Percentiles rank a stretch among this genome's conserved stretches.
Evolutionary conservation across 2,888 invertebrate genomes (phyloP).

Genomic region (Thyatira batis): DNA sequence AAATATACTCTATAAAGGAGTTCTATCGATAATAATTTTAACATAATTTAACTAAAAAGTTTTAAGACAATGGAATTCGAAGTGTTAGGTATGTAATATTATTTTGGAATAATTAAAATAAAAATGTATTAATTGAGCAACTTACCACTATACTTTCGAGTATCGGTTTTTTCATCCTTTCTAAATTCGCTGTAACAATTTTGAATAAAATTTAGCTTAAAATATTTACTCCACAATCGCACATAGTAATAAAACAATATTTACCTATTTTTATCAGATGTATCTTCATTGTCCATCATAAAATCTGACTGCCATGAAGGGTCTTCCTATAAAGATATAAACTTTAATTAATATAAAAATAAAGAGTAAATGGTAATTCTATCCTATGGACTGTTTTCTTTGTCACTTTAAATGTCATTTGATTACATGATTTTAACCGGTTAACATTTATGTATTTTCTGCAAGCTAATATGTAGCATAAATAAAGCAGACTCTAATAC

Average conservation of each 20-base stretch:
- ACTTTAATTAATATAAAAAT: slow-evolving; percentile 36
- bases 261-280: slow-evolving; percentile 56
- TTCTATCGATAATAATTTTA: not conserved
- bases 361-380: slow-evolving; percentile 20
- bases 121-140: slow-evolving; percentile 6
- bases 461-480: too few species aligned
- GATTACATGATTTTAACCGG: too few species aligned
- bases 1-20: not conserved
- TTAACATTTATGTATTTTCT: too few species aligned
- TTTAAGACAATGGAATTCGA: too few species aligned
- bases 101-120: not conserved
- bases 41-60: too few species aligned
- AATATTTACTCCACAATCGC: not conserved
- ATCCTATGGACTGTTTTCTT: not conserved
- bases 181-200: slow-evolving; percentile 59
- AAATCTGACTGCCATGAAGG: slow-evolving; percentile 73
- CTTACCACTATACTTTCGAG: slow-evolving; percentile 69
- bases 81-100: not conserved
- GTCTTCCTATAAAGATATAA: slow-evolving; percentile 53
- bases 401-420: too few species aligned
- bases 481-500: too few species aligned
- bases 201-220: not conserved
- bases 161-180: slow-evolving; percentile 62
- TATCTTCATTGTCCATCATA: slow-evolving; percentile 68
- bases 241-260: not conserved